Conservation (phyloP, 2,888 invertebrate species). For the Melieria omissa region DNA sequence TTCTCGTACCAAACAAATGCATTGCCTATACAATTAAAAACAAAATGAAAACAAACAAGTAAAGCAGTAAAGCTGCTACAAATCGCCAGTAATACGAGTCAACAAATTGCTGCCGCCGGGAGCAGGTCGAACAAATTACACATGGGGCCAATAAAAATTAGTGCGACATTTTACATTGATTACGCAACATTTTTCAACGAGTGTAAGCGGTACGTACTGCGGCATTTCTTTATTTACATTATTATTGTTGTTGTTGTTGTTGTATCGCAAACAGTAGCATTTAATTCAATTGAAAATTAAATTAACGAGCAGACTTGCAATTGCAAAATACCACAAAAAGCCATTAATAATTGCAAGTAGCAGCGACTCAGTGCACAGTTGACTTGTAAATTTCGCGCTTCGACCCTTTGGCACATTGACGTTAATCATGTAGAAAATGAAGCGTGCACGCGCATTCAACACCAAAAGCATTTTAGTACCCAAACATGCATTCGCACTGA, state of each 20-base stretch:
- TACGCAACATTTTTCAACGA: neutral
- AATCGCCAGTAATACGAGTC: conserved; percentile 20
- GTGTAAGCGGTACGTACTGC: neutral
- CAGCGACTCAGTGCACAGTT: neutral
- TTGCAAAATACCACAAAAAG: conserved; percentile 16
- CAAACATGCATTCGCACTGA: neutral
- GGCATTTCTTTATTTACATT: neutral
- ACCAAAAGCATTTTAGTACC: conserved; percentile 34
- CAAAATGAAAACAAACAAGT: neutral
- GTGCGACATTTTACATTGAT: no score
- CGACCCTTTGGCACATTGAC: conserved; percentile 43
- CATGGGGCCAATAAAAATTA: no score
- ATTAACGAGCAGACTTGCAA: neutral
- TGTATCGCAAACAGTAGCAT: conserved; percentile 18
- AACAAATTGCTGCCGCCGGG: conserved; percentile 19
- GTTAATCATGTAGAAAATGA: conserved; percentile 47
- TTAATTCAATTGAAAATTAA: neutral
- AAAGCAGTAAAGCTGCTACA: neutral
- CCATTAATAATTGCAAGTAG: conserved; percentile 20
- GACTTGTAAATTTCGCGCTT: conserved; percentile 3
- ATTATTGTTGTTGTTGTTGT: neutral
- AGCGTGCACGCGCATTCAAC: conserved; percentile 45
- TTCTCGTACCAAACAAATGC: neutral
- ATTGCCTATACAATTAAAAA: conserved; percentile 1
- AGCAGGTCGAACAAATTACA: no score